phyloP scores from a whole-genome alignment of 2,888 invertebrate species.

The Plemyria rubiginata region DNA sequence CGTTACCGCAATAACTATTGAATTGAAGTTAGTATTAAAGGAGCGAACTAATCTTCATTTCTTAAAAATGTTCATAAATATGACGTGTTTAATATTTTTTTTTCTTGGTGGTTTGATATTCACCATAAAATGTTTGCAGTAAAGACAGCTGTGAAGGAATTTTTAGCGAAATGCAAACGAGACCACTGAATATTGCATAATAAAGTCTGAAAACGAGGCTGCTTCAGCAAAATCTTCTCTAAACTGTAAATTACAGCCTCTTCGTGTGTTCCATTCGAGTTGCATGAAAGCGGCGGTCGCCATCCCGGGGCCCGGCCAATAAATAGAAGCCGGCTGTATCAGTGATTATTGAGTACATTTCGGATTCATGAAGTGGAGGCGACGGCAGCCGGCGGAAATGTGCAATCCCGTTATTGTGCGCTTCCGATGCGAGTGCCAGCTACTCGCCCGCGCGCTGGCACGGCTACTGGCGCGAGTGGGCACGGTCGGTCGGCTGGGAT shows the following conservation, averaged over 20 bases:
- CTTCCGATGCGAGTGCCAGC: slow-evolving; percentile 35
- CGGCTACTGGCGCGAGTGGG: slow-evolving; percentile 8
- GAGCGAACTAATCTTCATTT: too few relatives aligned
- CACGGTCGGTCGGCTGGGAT: slow-evolving; percentile 7
- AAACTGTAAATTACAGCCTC: slow-evolving; percentile 23
- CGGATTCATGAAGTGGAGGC: slow-evolving; percentile 34
- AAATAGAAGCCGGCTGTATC: slow-evolving; percentile 25
- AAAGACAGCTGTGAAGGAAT: background rate
- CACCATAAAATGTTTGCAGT: background rate
- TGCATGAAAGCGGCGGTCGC: slow-evolving; percentile 3
- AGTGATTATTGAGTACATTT: slow-evolving; percentile 31
- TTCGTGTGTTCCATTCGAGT: slow-evolving; percentile 10
- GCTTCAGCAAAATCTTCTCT: slow-evolving; percentile 11
- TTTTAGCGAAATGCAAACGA: background rate
- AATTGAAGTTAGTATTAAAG: too few relatives aligned
- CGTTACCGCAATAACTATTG: too few relatives aligned
- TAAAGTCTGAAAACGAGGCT: slow-evolving; percentile 4
- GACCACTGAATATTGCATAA: slow-evolving; percentile 13
- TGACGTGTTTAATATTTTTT: background rate
- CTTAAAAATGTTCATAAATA: background rate
- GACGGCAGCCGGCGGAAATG: slow-evolving; percentile 47
- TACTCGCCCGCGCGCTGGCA: slow-evolving; percentile 13
- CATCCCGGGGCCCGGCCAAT: slow-evolving; percentile 5
- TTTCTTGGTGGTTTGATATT: background rate
- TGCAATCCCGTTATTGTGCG: slow-evolving; percentile 57